Percentiles rank a stretch among this genome's conserved stretches.
These are phyloP conservation scores for Sicus ferrugineus DNA, from an alignment of 2,888 invertebrate genomes.

Conservation along the genomic window DNA sequence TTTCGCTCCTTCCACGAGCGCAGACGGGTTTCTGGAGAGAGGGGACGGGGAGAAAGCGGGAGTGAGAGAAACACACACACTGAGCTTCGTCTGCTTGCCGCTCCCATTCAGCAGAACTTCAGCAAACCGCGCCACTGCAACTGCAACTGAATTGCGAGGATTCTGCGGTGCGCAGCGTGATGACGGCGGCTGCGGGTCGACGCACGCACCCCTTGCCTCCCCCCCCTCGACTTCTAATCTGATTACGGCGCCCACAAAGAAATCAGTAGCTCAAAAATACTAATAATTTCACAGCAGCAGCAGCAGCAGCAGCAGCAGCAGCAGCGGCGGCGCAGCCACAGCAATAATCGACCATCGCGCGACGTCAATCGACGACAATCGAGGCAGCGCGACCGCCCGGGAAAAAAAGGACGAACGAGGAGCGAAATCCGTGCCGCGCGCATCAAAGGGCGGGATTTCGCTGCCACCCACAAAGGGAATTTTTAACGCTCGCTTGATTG, in stretches of 20 bases:
- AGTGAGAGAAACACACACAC: background rate
- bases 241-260: constrained; percentile 32
- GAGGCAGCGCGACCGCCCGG: constrained; percentile 5
- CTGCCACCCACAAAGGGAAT: constrained; percentile 37
- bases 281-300: constrained; percentile 13
- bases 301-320: background rate
- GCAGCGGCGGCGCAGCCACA: background rate
- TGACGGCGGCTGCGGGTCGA: background rate
- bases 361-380: background rate
- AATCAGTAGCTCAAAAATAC: constrained; percentile 14
- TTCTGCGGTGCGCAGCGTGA: constrained; percentile 18
- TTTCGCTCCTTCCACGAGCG: background rate
- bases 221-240: constrained; percentile 37
- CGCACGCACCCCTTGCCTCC: background rate
- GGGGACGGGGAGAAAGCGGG: no score
- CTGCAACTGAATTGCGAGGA: constrained; percentile 37
- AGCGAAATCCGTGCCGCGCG: background rate
- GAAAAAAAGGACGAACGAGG: background rate
- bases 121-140: constrained; percentile 6
- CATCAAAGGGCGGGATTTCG: constrained; percentile 32
- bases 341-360: background rate
- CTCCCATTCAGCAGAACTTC: no score
- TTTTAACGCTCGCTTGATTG: constrained; percentile 51
- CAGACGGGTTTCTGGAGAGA: no score
- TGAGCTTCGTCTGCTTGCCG: background rate